phyloP scores from a whole-genome alignment of 2,113 vertebrate species.

The Centropus unirufus region DNA sequence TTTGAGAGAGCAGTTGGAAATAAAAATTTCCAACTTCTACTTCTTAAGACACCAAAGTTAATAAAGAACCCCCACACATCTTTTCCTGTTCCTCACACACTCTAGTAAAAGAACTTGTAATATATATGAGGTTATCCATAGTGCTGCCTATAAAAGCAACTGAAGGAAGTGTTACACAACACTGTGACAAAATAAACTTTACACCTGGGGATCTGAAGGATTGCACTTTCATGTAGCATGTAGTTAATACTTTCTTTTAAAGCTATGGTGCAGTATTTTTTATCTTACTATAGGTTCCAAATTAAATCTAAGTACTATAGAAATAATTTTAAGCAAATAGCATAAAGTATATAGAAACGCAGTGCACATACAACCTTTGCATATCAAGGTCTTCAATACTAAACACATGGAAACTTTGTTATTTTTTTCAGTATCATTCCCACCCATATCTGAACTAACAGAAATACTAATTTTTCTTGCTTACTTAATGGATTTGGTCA shows the following conservation, averaged over 20 bases:
- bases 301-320: not conserved
- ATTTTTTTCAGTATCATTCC: not conserved
- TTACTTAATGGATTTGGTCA: accelerated
- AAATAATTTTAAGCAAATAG: not conserved
- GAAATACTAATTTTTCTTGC: not conserved
- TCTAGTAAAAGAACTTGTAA: not conserved
- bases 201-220: not conserved
- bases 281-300: not conserved
- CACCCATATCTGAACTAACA: not conserved
- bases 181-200: not conserved
- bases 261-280: not conserved
- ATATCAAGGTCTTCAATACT: not conserved
- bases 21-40: not conserved
- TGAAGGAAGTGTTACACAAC: not conserved
- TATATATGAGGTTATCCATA: not conserved
- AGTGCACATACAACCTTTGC: not conserved
- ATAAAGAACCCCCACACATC: accelerated
- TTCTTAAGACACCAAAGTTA: not conserved
- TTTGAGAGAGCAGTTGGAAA: not conserved
- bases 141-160: not conserved
- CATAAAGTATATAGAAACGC: not conserved
- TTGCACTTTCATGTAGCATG: not conserved
- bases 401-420: not conserved
- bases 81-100: not conserved
- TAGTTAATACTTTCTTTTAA: not conserved